Percentiles rank a stretch among this genome's conserved stretches.
phyloP scores from a whole-genome alignment of 2,888 invertebrate genomes.

The Pristionchus exspectatus region DNA sequence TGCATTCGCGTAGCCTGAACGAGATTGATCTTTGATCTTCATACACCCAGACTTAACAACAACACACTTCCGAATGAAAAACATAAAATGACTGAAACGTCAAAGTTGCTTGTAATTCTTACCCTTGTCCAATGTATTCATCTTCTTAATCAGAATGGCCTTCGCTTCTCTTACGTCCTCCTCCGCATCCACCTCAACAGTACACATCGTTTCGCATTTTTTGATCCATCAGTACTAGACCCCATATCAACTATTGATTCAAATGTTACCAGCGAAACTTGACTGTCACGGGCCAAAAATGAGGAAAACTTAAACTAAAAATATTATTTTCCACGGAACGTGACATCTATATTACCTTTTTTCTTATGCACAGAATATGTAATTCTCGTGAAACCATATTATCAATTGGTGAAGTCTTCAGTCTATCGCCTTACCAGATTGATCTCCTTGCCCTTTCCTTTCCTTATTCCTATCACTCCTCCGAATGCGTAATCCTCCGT shows the following conservation, averaged over 20 bases:
- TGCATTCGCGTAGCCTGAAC: constrained; percentile 16
- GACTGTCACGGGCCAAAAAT: not conserved
- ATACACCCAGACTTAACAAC: too few relatives aligned
- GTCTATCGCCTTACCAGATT: not conserved
- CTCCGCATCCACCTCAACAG: not conserved
- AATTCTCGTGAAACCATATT: not conserved
- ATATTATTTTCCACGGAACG: not conserved
- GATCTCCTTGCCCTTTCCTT: not conserved
- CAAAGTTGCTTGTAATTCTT: not conserved
- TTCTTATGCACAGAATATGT: not conserved
- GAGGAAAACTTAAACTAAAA: not conserved
- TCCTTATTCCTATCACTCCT: not conserved
- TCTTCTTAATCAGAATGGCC: not conserved
- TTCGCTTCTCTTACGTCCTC: not conserved
- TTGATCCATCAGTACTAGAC: not conserved
- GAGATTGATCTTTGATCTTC: not conserved
- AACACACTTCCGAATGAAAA: not conserved
- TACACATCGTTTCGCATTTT: not conserved
- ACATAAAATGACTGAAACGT: not conserved
- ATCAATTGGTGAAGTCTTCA: not conserved
- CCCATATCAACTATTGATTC: too few relatives aligned
- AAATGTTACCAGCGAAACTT: not conserved
- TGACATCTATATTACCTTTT: not conserved
- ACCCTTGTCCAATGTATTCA: not conserved
- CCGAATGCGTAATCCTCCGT: not conserved